Conservation (phyloP, 2,888 invertebrate species). For the Rhamnusium bicolor region DNA sequence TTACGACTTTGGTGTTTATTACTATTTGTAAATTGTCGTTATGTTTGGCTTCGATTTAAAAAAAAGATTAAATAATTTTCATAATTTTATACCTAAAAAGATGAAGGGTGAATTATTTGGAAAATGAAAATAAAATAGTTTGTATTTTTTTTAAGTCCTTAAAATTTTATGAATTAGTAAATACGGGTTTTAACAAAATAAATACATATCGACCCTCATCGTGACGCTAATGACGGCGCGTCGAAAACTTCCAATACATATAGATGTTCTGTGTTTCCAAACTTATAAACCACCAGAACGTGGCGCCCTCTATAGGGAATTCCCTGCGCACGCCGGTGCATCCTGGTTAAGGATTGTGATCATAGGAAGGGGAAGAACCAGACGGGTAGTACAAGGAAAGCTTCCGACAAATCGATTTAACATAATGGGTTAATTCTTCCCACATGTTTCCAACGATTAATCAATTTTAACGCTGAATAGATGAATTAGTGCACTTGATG, state of each 20-base stretch:
- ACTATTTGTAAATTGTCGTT: too few relatives aligned
- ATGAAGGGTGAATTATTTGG: too few relatives aligned
- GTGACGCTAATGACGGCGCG: conserved; percentile 22
- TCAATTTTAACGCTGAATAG: conserved; percentile 5
- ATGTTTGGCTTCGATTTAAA: too few relatives aligned
- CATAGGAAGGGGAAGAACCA: conserved; percentile 19
- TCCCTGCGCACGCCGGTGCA: conserved; percentile 42
- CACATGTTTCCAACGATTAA: conserved; percentile 31
- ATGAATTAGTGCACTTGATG: not conserved
- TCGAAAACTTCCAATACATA: conserved; percentile 35
- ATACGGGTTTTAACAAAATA: too few relatives aligned
- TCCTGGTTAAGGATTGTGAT: conserved; percentile 41
- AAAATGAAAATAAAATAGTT: too few relatives aligned
- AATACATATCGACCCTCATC: not conserved
- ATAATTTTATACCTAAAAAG: too few relatives aligned
- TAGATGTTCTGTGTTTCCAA: too few relatives aligned
- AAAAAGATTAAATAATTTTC: too few relatives aligned
- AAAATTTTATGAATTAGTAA: too few relatives aligned
- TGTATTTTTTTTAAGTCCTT: too few relatives aligned
- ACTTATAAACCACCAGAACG: conserved; percentile 1
- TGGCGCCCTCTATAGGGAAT: conserved; percentile 49
- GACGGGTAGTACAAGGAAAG: conserved; percentile 11
- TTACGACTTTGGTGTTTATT: too few relatives aligned
- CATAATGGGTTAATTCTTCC: conserved; percentile 39
- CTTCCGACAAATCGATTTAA: conserved; percentile 43